These are phyloP conservation scores for Acrossocheilus fasciatus DNA, from an alignment of 2,797 vertebrate species.

Conservation along the genomic window DNA sequence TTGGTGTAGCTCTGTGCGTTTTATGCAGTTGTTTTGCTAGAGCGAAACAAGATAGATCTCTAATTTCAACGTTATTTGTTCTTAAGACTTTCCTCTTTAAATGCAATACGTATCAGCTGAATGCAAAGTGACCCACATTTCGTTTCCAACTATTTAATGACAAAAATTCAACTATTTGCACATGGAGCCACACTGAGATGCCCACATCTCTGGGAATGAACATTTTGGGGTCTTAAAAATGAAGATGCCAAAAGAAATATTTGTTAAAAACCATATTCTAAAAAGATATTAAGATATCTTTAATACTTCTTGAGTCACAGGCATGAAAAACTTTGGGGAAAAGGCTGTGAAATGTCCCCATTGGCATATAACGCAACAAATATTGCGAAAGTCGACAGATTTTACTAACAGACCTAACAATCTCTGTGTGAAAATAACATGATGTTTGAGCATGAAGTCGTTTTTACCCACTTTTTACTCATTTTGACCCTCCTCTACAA, in stretches of 20 bases:
- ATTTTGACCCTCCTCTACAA: too few species aligned
- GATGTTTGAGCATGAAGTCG: too few species aligned
- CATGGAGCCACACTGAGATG: background rate
- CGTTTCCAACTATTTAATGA: background rate
- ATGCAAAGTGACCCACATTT: background rate
- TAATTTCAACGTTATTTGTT: background rate
- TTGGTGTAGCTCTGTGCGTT: too few species aligned
- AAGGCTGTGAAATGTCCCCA: background rate
- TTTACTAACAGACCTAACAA: too few species aligned
- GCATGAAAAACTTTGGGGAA: background rate
- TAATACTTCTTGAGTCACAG: background rate
- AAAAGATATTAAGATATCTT: background rate
- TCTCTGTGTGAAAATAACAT: background rate
- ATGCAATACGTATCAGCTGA: background rate
- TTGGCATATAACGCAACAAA: background rate
- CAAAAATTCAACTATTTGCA: background rate
- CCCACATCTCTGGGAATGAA: background rate
- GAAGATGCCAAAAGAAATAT: background rate
- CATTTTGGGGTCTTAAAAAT: background rate
- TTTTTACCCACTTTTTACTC: too few species aligned
- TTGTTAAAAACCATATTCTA: background rate
- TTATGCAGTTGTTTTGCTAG: background rate
- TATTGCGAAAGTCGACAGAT: background rate
- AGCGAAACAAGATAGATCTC: background rate
- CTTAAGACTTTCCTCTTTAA: background rate